Percentiles rank a stretch among this genome's conserved stretches.
Conservation (phyloP, 2,888 invertebrate species). For the Epiperipatus broadwayi region DNA sequence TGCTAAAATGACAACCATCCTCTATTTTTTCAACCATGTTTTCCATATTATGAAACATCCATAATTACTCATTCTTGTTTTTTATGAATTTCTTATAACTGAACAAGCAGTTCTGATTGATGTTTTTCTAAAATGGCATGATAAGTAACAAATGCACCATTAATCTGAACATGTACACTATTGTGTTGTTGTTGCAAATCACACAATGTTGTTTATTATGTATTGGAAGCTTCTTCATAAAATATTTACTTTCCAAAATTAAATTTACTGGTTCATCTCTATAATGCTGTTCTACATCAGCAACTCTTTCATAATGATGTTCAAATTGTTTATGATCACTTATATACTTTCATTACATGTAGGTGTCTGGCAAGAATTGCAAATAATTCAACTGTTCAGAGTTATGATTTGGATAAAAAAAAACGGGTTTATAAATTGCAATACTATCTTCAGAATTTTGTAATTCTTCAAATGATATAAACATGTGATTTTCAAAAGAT, state of each 20-base stretch:
- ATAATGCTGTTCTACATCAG: slow-evolving; percentile 55
- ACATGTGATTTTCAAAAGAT: slow-evolving; percentile 74
- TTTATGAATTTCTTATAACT: slow-evolving; percentile 48
- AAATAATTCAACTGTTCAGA: slow-evolving; percentile 70
- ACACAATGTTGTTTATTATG: slow-evolving; percentile 55
- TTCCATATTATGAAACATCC: too few species aligned
- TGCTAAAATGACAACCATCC: too few species aligned
- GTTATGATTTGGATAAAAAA: slow-evolving; percentile 57
- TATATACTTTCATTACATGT: slow-evolving; percentile 69
- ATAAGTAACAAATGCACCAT: slow-evolving; percentile 32
- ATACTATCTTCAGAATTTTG: slow-evolving; percentile 53
- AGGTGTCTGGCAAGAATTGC: slow-evolving; percentile 57
- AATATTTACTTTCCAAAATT: slow-evolving; percentile 51
- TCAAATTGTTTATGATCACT: slow-evolving; percentile 58
- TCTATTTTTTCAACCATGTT: too few species aligned
- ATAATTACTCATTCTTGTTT: too few species aligned
- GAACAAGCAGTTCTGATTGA: slow-evolving; percentile 50
- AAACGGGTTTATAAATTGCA: slow-evolving; percentile 70
- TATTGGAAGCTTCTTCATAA: slow-evolving; percentile 52
- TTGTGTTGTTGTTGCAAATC: slow-evolving; percentile 72
- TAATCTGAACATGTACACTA: too few species aligned
- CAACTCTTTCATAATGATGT: slow-evolving; percentile 62
- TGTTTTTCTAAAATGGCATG: slow-evolving; percentile 61
- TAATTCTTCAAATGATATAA: slow-evolving; percentile 63
- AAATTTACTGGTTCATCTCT: slow-evolving; percentile 54